Base-by-base conservation (phyloP, 2,113 vertebrate species). In the Hemibagrus wyckioides region DNA sequence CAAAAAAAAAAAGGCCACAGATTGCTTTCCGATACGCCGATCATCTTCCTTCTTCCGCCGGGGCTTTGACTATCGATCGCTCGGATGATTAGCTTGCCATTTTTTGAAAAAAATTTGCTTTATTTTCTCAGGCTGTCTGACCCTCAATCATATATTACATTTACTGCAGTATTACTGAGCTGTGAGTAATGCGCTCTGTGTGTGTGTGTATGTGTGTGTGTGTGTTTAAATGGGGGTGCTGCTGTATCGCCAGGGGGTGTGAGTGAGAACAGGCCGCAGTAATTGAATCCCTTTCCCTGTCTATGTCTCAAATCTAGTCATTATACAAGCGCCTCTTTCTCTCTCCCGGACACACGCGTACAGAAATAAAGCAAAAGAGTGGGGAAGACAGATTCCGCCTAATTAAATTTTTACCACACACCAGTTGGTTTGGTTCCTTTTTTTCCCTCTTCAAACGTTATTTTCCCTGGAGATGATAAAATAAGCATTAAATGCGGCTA, bases 1-100 rank as follows among this genome's bases (percentile, higher is more conserved):
- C 92, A 93, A 94, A 48, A 77, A 77, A 48, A 54, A 77, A 95
- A 92, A 86, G 91, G 92, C 90, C 91, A 90, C 85, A 93, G 94
- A 95, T 95, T 92, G 94, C 92, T 94, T 95, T 94, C 94, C 91
- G 93, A 94, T 93, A 94, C 92, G 93, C 94, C 93, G 94, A 94
- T 94, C 92, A 93, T 94, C 80, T 93, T 90, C 93, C 90, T 93
- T 93, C 91, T 93, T 92, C 93, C 94, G 93, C 92, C 91, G 93
- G n/a, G 95, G 92, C 94, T 94, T 92, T 92, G 92, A 92, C 93
- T 95, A 96, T 95, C 93, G 94, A 94, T 93, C 41, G 93, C 93
- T 93, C 91, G 89, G 93, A 94, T 94, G 93, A 93, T 93, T 93
- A 92, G 93, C 92, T 93, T 92, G 93, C 93, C 92, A 93, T 92